These are phyloP conservation scores for Chrysolina haemoptera DNA, from an alignment of 2,888 invertebrate genomes.

Conservation along the genomic window DNA sequence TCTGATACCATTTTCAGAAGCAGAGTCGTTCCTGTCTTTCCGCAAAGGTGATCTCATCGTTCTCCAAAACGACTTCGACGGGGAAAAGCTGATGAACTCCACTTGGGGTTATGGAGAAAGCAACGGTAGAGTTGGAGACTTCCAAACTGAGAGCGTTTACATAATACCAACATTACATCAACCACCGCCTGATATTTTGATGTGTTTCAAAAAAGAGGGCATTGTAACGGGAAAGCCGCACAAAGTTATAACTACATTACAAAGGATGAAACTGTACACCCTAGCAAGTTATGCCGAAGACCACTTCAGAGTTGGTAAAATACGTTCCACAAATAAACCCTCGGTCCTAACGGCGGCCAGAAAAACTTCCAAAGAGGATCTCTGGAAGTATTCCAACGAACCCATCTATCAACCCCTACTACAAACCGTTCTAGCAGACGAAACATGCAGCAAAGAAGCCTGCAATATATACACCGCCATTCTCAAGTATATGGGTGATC, in stretches of 20 bases:
- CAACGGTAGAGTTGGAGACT: slow-evolving; percentile 83
- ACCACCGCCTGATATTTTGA: slow-evolving; percentile 80
- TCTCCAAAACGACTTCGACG: slow-evolving; percentile 82
- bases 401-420: slow-evolving; percentile 88
- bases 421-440: slow-evolving; percentile 81
- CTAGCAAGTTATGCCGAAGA: slow-evolving; percentile 87
- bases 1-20: slow-evolving; percentile 57
- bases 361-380: slow-evolving; percentile 77
- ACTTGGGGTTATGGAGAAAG: slow-evolving; percentile 83
- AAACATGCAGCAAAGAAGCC: slow-evolving; percentile 81
- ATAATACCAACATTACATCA: slow-evolving; percentile 86
- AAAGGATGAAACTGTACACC: slow-evolving; percentile 84
- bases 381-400: slow-evolving; percentile 88
- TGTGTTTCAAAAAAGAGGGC: slow-evolving; percentile 76
- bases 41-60: slow-evolving; percentile 86
- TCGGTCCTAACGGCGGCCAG: slow-evolving; percentile 79
- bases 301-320: slow-evolving; percentile 77
- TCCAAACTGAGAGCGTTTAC: slow-evolving; percentile 89
- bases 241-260: slow-evolving; percentile 69
- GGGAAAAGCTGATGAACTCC: slow-evolving; percentile 81
- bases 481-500: slow-evolving; percentile 92
- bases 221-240: slow-evolving; percentile 51
- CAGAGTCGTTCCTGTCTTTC: slow-evolving; percentile 74
- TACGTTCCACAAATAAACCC: slow-evolving; percentile 74
- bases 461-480: slow-evolving; percentile 76